These are phyloP conservation scores for Hermaeophaga mercurialis DNA, from an alignment of 2,888 invertebrate species.

Conservation along the genomic window DNA sequence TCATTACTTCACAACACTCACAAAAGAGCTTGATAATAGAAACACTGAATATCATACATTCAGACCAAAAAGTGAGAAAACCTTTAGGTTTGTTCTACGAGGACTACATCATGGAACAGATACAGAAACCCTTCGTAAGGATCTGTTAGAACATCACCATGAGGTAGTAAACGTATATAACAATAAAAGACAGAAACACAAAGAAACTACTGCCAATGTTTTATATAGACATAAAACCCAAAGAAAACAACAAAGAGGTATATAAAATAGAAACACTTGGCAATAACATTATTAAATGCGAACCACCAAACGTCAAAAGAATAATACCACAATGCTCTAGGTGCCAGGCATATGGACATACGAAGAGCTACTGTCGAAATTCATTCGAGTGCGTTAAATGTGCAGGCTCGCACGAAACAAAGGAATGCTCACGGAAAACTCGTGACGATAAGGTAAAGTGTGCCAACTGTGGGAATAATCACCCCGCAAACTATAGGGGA, in stretches of 20 bases:
- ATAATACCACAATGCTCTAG: conserved; percentile 34
- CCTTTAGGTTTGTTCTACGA: too few relatives aligned
- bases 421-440: conserved; percentile 31
- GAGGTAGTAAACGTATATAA: neutral
- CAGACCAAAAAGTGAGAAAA: too few relatives aligned
- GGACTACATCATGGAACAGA: too few relatives aligned
- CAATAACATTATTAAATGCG: conserved; percentile 8
- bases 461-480: too few relatives aligned
- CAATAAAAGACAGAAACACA: neutral
- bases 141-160: too few relatives aligned
- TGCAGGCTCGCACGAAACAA: conserved; percentile 31
- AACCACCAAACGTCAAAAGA: conserved; percentile 17
- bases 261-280: conserved; percentile 9
- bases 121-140: too few relatives aligned
- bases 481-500: too few relatives aligned
- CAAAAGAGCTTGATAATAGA: conserved; percentile 6
- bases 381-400: conserved; percentile 39
- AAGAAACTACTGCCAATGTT: conserved; percentile 14
- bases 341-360: conserved; percentile 39
- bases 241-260: conserved; percentile 12
- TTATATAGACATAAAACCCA: conserved; percentile 5
- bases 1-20: neutral
- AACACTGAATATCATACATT: conserved; percentile 13
- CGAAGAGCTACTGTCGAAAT: too few relatives aligned
- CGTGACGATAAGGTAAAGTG: conserved; percentile 31